phyloP scores from a whole-genome alignment of 2,113 vertebrate species.

The Fulica atra region DNA sequence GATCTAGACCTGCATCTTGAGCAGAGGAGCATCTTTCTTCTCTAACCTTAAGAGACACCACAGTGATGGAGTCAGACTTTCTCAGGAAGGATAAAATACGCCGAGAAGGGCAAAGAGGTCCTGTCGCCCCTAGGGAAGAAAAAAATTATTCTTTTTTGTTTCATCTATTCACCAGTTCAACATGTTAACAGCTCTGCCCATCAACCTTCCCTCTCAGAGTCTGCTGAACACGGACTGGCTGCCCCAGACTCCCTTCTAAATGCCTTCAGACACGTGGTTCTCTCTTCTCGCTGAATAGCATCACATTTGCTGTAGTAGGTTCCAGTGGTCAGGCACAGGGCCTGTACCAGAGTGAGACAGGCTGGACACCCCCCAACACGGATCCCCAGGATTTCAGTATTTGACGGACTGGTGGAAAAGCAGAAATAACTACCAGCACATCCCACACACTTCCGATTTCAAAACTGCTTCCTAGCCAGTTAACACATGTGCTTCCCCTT shows the following conservation, averaged over 20 bases:
- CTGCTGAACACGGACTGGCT: background rate
- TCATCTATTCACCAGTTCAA: background rate
- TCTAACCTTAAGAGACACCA: background rate
- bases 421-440: conserved; percentile 21
- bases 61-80: background rate
- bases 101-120: background rate
- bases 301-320: accelerated
- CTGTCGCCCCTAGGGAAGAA: background rate
- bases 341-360: background rate
- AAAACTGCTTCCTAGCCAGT: background rate
- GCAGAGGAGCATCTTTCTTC: background rate
- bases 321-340: background rate
- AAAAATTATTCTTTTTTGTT: background rate
- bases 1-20: background rate
- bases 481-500: background rate
- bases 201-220: background rate
- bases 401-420: conserved; percentile 8
- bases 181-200: background rate
- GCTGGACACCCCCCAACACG: accelerated
- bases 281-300: background rate
- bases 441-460: conserved; percentile 25
- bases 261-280: background rate
- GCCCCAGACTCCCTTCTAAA: background rate
- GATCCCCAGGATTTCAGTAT: background rate
- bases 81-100: background rate